Conservation (phyloP, 2,113 vertebrate genomes). For the Phyllopteryx taeniolatus region DNA sequence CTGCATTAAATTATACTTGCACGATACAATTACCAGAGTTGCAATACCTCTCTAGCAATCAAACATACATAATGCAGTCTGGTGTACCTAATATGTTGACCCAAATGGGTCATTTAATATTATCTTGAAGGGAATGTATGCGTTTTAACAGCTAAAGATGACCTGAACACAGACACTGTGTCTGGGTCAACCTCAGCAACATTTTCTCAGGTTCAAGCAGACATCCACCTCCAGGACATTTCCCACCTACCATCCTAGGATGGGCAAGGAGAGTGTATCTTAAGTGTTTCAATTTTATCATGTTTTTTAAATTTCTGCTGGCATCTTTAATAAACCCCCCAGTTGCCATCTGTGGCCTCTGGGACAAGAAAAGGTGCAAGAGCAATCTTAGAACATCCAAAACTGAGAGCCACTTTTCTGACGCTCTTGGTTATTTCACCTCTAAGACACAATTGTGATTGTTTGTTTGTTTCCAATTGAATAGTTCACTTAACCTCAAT, state of each 20-base stretch:
- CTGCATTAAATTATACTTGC: not conserved
- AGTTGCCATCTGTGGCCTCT: conserved; percentile 41
- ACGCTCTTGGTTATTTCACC: conserved; percentile 68
- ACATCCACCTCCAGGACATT: not conserved
- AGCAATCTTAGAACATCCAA: conserved; percentile 73
- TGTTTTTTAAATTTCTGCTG: not conserved
- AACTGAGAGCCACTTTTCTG: conserved; percentile 47
- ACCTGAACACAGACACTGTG: not conserved
- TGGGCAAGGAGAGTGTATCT: not conserved
- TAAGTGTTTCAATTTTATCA: not conserved
- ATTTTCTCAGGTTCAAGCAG: not conserved
- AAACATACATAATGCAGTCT: not conserved
- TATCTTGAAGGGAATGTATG: not conserved
- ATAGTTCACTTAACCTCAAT: not conserved
- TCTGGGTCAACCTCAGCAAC: not conserved
- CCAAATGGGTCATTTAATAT: not conserved
- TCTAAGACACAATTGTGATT: conserved; percentile 63
- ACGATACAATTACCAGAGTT: not conserved
- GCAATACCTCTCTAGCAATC: not conserved
- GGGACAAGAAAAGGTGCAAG: conserved; percentile 74
- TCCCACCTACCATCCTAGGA: not conserved
- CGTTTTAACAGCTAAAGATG: not conserved
- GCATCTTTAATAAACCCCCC: conserved; percentile 74
- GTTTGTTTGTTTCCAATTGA: not conserved
- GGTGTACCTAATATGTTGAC: not conserved